Base-by-base conservation (phyloP, 2,797 vertebrate genomes). In the Tamandua tetradactyla region DNA sequence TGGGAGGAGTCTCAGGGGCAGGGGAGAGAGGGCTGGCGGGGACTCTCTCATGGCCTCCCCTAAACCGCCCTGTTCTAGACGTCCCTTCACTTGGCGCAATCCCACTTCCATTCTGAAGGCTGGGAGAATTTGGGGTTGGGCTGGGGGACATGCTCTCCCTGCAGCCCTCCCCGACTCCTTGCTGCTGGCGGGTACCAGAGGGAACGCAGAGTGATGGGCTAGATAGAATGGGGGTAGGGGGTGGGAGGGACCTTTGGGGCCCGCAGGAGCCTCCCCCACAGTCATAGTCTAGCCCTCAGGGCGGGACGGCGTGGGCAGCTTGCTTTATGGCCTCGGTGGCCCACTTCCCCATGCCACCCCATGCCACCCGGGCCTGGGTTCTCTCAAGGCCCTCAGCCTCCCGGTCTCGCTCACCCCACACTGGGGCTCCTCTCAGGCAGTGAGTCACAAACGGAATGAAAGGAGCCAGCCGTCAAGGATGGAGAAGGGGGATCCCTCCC, bases 311-410 rank as follows among this genome's bases (percentile, higher is more conserved):
- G 7, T 89, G 52, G 44, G 0, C 69, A 22, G 82, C 12, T 27
- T 52, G 20, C 10, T 61, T 74, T 27, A 61, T 37, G 62, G 15
- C 14, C n/a, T 32, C 1, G 0, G 1, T 25, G 23, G 49, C 11
- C 27, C 27, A 1, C 13, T 84, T 27, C 30, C 71, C 30, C n/a
- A 1, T 32, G 37, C 10, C 47, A 44, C 30, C 71, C 30, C n/a
- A 1, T 32, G 37, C 10, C 47, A 44, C 14, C 0, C 2, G 74
- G 57, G 27, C 32, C 79, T 17, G 68, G 44, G 0, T 0, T 55
- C 2, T 59, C 35, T 35, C 47, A 3, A 25, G 0, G 12, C 13
- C 27, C 40, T 5, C 3, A 0, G 1, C 1, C 0, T 32, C 12
- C 13, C 20, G 12, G 11, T 47, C 30, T 47, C 5, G 6, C 37